phyloP scores from a whole-genome alignment of 2,113 vertebrate genomes.

The Psittacula cyanocephala region DNA sequence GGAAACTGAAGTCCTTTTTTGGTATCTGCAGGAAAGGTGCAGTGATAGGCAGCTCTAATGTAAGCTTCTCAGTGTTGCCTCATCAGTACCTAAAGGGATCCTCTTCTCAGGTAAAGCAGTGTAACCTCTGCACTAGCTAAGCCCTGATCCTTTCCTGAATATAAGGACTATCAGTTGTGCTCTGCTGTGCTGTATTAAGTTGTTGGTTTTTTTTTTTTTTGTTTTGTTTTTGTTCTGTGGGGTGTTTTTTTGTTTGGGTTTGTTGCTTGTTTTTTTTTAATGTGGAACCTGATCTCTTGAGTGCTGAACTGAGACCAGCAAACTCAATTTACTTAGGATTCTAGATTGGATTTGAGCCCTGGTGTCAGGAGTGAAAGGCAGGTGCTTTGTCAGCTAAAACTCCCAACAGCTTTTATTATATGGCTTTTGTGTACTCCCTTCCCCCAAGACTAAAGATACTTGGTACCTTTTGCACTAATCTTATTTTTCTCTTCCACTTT shows the following conservation, averaged over 20 bases:
- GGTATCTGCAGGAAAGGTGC: neutral
- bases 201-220: neutral
- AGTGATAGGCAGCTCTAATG: neutral
- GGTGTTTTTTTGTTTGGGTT: neutral
- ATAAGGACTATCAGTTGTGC: neutral
- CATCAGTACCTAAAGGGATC: neutral
- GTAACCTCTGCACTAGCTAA: neutral
- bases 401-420: neutral
- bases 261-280: neutral
- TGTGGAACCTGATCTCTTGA: neutral
- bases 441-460: neutral
- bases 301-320: neutral
- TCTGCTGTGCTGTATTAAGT: neutral
- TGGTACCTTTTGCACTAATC: neutral
- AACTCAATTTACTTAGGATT: neutral
- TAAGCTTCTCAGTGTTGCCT: constrained; percentile 7
- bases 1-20: constrained; percentile 20
- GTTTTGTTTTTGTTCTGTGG: neutral
- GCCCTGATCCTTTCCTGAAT: neutral
- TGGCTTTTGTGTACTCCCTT: neutral
- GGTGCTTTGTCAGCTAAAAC: neutral
- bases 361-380: neutral
- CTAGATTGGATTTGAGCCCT: neutral
- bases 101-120: neutral
- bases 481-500: neutral